Evolutionary conservation across 2,888 invertebrate genomes (phyloP).

Genomic region (Sinopyrophorus schimmeli): DNA sequence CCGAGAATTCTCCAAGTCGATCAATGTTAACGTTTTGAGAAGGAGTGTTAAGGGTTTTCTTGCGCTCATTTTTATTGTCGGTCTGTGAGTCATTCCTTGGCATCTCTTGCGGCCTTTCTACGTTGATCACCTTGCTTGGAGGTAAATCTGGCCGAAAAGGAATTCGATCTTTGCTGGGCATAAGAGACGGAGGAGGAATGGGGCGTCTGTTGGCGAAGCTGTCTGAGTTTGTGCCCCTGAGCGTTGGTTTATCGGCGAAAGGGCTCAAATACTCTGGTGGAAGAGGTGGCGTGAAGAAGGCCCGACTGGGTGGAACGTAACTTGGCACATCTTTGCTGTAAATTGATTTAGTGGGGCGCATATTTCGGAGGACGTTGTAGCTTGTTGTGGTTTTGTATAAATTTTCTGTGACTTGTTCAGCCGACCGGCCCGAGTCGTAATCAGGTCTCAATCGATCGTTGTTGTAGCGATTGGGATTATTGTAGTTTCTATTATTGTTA

Average conservation of each 20-base stretch:
- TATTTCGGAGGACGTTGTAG: slow-evolving; percentile 64
- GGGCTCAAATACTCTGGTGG: slow-evolving; percentile 84
- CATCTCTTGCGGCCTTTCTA: slow-evolving; percentile 43
- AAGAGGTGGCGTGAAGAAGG: slow-evolving; percentile 76
- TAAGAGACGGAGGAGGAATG: slow-evolving; percentile 80
- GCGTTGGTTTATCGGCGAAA: slow-evolving; percentile 86
- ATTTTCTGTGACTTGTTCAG: slow-evolving; percentile 50
- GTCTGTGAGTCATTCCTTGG: slow-evolving; percentile 25
- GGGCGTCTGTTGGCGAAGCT: slow-evolving; percentile 74
- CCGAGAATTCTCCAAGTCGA: slow-evolving; percentile 51
- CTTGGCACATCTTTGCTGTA: slow-evolving; percentile 74
- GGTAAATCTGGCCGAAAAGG: slow-evolving; percentile 73
- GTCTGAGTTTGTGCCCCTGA: slow-evolving; percentile 68
- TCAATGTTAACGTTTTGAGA: slow-evolving; percentile 63
- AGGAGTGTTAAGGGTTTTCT: slow-evolving; percentile 76
- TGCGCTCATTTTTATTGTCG: slow-evolving; percentile 59
- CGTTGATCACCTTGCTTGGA: slow-evolving; percentile 50
- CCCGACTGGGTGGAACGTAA: slow-evolving; percentile 79
- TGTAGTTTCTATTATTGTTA: slow-evolving; percentile 75
- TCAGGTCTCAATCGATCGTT: slow-evolving; percentile 54
- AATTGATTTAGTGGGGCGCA: slow-evolving; percentile 63
- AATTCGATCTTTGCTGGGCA: slow-evolving; percentile 81
- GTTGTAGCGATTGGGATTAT: slow-evolving; percentile 68
- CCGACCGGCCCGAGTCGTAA: slow-evolving; percentile 37
- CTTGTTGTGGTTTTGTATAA: slow-evolving; percentile 52